Percentiles rank a stretch among this genome's conserved stretches.
These are phyloP conservation scores for Colaptes auratus DNA, from an alignment of 2,113 vertebrate genomes.

Conservation along the genomic window DNA sequence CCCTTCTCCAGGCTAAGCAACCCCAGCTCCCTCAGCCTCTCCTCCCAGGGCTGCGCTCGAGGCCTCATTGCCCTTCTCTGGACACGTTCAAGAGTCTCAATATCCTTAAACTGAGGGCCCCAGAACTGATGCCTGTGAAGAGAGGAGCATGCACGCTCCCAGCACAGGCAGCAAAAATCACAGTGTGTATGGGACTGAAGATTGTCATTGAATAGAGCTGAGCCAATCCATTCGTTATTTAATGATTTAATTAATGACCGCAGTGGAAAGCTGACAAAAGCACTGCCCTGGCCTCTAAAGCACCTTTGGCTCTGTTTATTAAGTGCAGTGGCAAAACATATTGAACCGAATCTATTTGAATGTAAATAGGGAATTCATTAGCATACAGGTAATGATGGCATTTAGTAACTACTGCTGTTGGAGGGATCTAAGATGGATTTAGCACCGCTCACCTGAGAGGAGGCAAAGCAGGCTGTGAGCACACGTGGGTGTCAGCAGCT, in stretches of 20 bases:
- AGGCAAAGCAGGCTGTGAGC: background rate
- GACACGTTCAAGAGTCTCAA: no score
- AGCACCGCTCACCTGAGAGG: background rate
- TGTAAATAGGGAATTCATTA: background rate
- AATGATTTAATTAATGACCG: constrained; percentile 69
- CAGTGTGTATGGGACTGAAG: background rate
- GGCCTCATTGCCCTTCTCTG: no score
- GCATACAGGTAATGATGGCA: constrained; percentile 12
- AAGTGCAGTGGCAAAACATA: constrained; percentile 51
- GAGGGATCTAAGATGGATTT: background rate
- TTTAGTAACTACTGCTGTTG: background rate
- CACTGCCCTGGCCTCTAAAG: constrained; percentile 47
- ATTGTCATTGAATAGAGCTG: constrained; percentile 28
- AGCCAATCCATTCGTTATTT: constrained; percentile 67
- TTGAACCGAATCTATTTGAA: background rate
- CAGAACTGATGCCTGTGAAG: background rate
- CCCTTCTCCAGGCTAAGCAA: no score
- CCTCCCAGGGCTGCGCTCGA: no score
- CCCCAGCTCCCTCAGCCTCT: no score
- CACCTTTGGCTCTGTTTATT: constrained; percentile 54
- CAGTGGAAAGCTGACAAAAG: constrained; percentile 33
- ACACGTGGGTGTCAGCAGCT: background rate
- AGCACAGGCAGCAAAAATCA: background rate
- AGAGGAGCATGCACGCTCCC: background rate
- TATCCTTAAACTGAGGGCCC: no score